Evolutionary conservation across 2,797 vertebrate genomes (phyloP).

Genomic region (Myotis myotis): DNA sequence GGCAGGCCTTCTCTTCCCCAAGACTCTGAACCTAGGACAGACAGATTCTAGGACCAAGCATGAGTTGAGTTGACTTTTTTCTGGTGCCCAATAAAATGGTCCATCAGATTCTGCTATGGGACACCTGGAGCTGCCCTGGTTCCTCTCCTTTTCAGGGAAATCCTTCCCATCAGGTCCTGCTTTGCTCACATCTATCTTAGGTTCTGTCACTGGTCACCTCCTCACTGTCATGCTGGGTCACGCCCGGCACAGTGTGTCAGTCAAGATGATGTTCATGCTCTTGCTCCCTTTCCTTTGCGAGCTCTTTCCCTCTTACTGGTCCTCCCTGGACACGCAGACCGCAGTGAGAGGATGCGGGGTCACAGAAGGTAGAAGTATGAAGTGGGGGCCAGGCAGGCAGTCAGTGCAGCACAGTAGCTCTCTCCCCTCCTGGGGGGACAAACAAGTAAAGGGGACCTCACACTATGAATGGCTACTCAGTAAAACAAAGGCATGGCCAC

Average conservation of each 20-base stretch:
- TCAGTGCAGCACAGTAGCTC: not conserved
- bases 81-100: not conserved
- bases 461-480: not conserved
- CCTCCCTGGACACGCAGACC: not conserved
- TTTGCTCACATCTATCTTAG: not conserved
- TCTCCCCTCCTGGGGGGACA: too few relatives aligned
- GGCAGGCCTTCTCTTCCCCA: not conserved
- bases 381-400: not conserved
- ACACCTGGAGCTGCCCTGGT: not conserved
- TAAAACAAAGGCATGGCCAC: not conserved
- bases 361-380: not conserved
- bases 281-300: not conserved
- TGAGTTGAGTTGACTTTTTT: not conserved
- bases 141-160: not conserved
- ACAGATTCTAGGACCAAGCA: not conserved
- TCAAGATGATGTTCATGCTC: not conserved
- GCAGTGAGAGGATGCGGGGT: rapidly evolving
- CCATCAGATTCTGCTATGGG: not conserved
- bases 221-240: not conserved
- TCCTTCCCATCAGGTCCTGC: not conserved
- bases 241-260: not conserved
- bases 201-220: not conserved
- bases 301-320: not conserved
- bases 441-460: not conserved
- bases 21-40: not conserved